Base-by-base conservation (phyloP, 2,888 invertebrate species). In the Allolobophora icterica region DNA sequence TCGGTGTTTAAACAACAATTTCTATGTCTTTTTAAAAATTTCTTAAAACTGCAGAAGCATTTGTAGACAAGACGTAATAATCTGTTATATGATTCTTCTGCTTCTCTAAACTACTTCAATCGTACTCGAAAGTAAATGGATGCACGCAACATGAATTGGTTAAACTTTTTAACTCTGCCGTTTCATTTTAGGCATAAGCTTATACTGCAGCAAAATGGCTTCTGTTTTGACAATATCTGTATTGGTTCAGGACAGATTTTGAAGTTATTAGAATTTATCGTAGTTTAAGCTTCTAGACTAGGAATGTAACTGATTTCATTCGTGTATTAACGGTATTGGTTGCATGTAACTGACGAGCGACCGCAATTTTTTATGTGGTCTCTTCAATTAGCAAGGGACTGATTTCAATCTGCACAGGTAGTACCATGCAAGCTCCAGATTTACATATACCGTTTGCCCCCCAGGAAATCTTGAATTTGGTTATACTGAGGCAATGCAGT, bases 1-100 rank as follows among this genome's bases (percentile, higher is more conserved):
- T n/a, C n/a, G n/a, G n/a, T n/a, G n/a, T n/a, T n/a, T n/a, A 1
- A 17, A 3, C 0, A 30, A 0, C 3, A 17, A 71, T 17, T 11
- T 71, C 1, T n/a, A 3, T 30, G 30, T 71, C n/a, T 17, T 13
- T 71, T 71, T 58, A 24, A 24, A 5, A 30, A 6, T 8, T n/a
- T 71, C 30, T 8, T 71, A 71, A 2, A 71, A 71, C 71, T 71
- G 0, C 71, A n/a, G 71, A 71, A 71, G 71, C 8, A n/a, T n/a
- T 71, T n/a, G 0, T 71, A 0, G 71, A 71, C 30, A n/a, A n/a
- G n/a, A 71, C n/a, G 71, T 71, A 30, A n/a, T 71, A n/a, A n/a
- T 71, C n/a, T 71, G 30, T n/a, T 8, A 8, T 71, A 8, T n/a
- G n/a, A 30, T 71, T 71, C 8, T 30, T 71, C 71, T 71, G 30